These are phyloP conservation scores for Rafetus swinhoei DNA, from an alignment of 2,113 vertebrate genomes.

Conservation along the genomic window DNA sequence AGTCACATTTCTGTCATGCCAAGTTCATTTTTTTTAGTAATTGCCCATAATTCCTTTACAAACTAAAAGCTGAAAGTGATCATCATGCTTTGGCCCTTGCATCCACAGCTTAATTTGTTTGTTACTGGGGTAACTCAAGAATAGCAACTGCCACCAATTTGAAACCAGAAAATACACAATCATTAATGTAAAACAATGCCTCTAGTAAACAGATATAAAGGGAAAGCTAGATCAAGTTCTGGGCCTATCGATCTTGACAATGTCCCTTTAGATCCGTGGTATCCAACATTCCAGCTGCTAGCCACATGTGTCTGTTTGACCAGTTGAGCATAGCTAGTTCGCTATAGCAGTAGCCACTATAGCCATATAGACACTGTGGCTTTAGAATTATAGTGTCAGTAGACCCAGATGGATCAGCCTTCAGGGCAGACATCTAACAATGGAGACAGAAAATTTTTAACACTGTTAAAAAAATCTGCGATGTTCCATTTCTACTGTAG, in stretches of 20 bases:
- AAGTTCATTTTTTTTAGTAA: not conserved
- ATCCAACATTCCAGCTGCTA: too few relatives aligned
- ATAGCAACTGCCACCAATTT: not conserved
- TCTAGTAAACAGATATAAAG: slow-evolving; percentile 20
- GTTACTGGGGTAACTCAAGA: not conserved
- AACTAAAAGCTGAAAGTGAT: slow-evolving; percentile 7
- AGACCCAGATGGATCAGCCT: not conserved
- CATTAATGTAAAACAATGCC: not conserved
- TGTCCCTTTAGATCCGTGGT: not conserved
- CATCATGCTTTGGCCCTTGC: not conserved
- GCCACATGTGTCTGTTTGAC: too few relatives aligned
- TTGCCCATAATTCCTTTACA: not conserved
- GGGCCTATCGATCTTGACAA: not conserved
- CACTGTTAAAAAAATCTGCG: not conserved
- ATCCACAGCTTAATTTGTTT: not conserved
- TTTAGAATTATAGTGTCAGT: not conserved
- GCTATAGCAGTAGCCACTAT: too few relatives aligned
- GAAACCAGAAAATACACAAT: not conserved
- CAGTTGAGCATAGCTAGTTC: too few relatives aligned
- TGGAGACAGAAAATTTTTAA: not conserved
- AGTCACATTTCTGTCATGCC: not conserved
- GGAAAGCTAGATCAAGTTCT: not conserved
- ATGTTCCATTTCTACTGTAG: not conserved
- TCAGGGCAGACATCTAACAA: not conserved
- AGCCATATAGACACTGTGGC: too few relatives aligned